A percentile compares a stretch with the other conserved stretches of the same genome.
Conservation (phyloP, 2,888 invertebrate species). For the Nycteola revayana region DNA sequence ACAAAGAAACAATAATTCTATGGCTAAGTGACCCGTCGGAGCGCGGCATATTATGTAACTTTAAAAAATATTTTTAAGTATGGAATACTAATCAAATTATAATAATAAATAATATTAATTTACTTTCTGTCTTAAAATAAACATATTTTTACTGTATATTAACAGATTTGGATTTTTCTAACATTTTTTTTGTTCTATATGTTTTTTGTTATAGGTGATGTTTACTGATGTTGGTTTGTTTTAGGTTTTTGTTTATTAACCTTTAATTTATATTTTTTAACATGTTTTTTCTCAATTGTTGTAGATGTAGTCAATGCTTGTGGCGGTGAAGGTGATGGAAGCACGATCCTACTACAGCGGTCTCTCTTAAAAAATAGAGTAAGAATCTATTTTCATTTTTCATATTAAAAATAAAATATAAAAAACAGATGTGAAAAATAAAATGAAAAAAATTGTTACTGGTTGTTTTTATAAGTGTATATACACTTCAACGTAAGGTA, state of each 20-base stretch:
- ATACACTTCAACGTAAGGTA: too few relatives aligned
- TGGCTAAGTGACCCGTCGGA: too few relatives aligned
- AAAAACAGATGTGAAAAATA: conserved; percentile 3
- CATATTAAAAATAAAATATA: conserved; percentile 1
- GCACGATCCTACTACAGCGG: conserved; percentile 82
- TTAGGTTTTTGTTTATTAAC: conserved; percentile 4
- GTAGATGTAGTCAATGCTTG: conserved; percentile 94
- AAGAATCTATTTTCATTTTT: conserved; percentile 56
- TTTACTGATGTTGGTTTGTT: conserved; percentile 3
- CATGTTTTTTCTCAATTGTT: conserved; percentile 82
- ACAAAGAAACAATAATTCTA: too few relatives aligned
- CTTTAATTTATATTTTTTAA: conserved; percentile 42
- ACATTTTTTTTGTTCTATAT: not conserved
- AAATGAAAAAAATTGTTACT: too few relatives aligned
- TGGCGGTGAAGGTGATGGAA: conserved; percentile 91
- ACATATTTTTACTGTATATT: not conserved
- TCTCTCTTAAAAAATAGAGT: conserved; percentile 80
- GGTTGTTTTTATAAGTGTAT: too few relatives aligned
- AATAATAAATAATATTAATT: too few relatives aligned
- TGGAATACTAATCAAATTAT: too few relatives aligned
- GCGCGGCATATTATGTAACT: too few relatives aligned
- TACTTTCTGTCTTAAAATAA: not conserved
- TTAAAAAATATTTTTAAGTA: too few relatives aligned
- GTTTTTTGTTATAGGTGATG: not conserved
- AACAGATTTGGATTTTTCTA: not conserved